Base-by-base conservation (phyloP, 2,797 vertebrate species). In the Lepidocolaptes lacrymiger region DNA sequence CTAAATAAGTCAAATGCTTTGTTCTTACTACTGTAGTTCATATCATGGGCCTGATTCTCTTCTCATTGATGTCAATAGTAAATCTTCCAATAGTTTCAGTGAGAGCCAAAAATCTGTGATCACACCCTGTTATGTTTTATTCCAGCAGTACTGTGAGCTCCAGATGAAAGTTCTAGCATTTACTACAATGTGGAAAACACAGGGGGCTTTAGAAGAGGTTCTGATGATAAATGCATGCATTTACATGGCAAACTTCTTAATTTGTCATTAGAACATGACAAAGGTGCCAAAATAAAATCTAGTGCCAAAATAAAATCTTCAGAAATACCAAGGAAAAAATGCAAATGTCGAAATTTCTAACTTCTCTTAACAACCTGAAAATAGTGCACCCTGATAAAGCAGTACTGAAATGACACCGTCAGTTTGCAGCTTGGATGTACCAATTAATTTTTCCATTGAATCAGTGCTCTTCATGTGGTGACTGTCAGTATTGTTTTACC, bases 31-130 rank as follows among this genome's bases (percentile, higher is more conserved):
- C 72, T 89, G 61, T 39, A 91, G 92, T 10, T 95, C 89, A 55
- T 86, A 94, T 55, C 6, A 19, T 64, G 76, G 69, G 75, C 87
- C 64, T 89, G 91, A 2, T 46, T 84, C 76, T 86, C 75, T 92
- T 96, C 93, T 85, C 80, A 86, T 66, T 96, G 89, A 96, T 80
- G 85, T 96, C 96, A 96, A 67, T 58, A 56, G 75, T 82, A 96
- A 85, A 92, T 95, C 94, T 90, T 91, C 92, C 93, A 94, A 63
- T 95, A 83, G 89, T 76, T 96, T 93, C 76, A 85, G 48, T 62
- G 51, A 84, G 58, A 91, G 89, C 91, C 93, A 95, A 93, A 96
- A 94, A 66, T 75, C 76, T 89, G 68, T 51, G 77, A 52, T 79
- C 91, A 92, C 67, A 77, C 92, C 79, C 79, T 92, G 61, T 63